Evolutionary conservation across 2,888 invertebrate genomes (phyloP).

Genomic region (Sycophila texana): DNA sequence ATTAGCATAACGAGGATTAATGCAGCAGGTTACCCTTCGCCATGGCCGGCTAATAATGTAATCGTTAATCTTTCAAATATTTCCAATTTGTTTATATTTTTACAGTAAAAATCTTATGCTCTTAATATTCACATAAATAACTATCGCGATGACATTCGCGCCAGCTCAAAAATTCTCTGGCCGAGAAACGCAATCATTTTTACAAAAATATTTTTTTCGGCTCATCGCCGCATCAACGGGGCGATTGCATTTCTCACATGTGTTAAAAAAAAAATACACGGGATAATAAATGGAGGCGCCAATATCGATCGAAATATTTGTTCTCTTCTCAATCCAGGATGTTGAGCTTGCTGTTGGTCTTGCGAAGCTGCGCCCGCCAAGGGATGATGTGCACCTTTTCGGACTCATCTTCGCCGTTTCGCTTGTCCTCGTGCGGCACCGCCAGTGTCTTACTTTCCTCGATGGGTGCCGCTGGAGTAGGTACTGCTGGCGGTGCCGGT

Average conservation of each 20-base stretch:
- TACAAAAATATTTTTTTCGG: slow-evolving; percentile 37
- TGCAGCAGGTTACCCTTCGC: neutral
- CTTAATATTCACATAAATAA: slow-evolving; percentile 40
- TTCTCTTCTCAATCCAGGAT: slow-evolving; percentile 80
- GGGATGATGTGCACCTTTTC: slow-evolving; percentile 87
- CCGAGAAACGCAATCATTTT: slow-evolving; percentile 27
- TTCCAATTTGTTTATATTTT: neutral
- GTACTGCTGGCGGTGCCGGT: slow-evolving; percentile 37
- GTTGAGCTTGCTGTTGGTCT: slow-evolving; percentile 93
- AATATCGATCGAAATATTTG: neutral
- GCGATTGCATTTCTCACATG: neutral
- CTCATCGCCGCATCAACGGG: neutral
- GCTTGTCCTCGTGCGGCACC: slow-evolving; percentile 54
- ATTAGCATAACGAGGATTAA: slow-evolving; percentile 49
- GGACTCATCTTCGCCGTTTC: slow-evolving; percentile 72
- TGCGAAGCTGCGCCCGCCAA: slow-evolving; percentile 91
- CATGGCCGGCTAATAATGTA: slow-evolving; percentile 17
- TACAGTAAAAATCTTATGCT: slow-evolving; percentile 27
- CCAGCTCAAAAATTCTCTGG: slow-evolving; percentile 27
- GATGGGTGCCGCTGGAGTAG: slow-evolving; percentile 60
- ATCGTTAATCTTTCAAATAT: slow-evolving; percentile 13
- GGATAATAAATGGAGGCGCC: neutral
- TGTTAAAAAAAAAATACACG: neutral
- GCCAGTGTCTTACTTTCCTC: slow-evolving; percentile 24
- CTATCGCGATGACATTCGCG: slow-evolving; percentile 13